Evolutionary conservation across 1,140 invertebrate species (phyloP), one percentile per base, ranked within the genome.

Genomic region (Rhagoletis pomonella): DNA sequence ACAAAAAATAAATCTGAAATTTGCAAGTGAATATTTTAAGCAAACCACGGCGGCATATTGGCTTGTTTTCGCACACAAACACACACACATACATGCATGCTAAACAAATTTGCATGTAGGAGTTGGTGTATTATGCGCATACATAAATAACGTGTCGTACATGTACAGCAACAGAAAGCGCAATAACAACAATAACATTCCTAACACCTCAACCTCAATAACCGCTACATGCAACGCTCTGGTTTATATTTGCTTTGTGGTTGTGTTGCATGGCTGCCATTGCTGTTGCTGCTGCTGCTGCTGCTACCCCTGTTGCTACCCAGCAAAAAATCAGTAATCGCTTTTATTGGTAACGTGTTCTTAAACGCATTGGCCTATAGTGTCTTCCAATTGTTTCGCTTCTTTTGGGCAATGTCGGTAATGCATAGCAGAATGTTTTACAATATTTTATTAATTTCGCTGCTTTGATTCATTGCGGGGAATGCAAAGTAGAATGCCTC

Each of bases 221-320:
- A 55, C 73, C 73, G 50, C 73, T 55, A 81, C 73, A 81, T 81
- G 19, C 73, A 81, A 55, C 9, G 47, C 73, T 29, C 73, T 55
- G 47, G n/a, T 55, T 81, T 55, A 81, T 55, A 81, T 81, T 81
- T 42, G 47, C 73, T 81, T 73, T 81, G 73, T n/a, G 47, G 47
- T 81, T 81, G 44, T 81, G 47, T 81, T 81, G 5, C 47, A 55
- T 7, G 17, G 47, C 73, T 81, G 73, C 17, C 50, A 55, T 0
- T 10, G 50, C 50, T 10, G n/a, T n/a, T n/a, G n/a, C n/a, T n/a
- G n/a, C n/a, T n/a, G n/a, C n/a, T n/a, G n/a, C n/a, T n/a, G n/a
- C n/a, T n/a, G n/a, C n/a, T n/a, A n/a, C n/a, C n/a, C 29, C 29
- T 29, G 29, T 29, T 29, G 29, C 29, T 29, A 29, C 29, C 29